Percentiles rank a stretch among this genome's conserved stretches.
phyloP scores from a whole-genome alignment of 2,888 invertebrate species.

The Drosophila infuscata region DNA sequence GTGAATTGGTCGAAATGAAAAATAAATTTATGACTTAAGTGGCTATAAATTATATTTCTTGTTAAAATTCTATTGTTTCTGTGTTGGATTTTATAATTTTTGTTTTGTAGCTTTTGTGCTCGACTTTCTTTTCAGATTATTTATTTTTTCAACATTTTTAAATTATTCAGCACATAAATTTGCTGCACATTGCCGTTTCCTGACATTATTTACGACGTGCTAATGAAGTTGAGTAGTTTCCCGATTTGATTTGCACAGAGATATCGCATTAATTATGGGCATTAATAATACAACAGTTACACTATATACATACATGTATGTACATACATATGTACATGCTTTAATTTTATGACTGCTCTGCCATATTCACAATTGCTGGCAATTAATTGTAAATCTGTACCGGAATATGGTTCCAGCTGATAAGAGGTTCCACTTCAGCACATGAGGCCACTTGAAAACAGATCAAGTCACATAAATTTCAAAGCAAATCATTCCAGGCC shows the following conservation, averaged over 20 bases:
- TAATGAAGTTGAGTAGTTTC: slow-evolving; percentile 57
- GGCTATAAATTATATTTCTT: slow-evolving; percentile 82
- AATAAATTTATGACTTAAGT: slow-evolving; percentile 84
- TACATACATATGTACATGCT: too few species aligned
- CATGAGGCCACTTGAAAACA: slow-evolving; percentile 56
- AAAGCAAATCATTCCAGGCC: slow-evolving; percentile 18
- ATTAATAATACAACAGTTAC: slow-evolving; percentile 27
- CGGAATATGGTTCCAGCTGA: slow-evolving; percentile 38
- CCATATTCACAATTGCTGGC: slow-evolving; percentile 52
- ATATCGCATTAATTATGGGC: slow-evolving; percentile 51
- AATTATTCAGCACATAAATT: slow-evolving; percentile 66
- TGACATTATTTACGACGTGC: slow-evolving; percentile 62
- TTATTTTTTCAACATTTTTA: slow-evolving; percentile 37
- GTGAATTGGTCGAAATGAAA: slow-evolving; percentile 82
- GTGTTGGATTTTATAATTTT: slow-evolving; percentile 44
- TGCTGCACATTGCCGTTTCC: slow-evolving; percentile 36
- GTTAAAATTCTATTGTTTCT: slow-evolving; percentile 81
- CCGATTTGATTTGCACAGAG: slow-evolving; percentile 53
- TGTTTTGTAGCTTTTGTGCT: slow-evolving; percentile 46
- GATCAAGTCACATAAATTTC: slow-evolving; percentile 62
- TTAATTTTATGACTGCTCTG: slow-evolving; percentile 20
- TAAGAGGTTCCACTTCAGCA: slow-evolving; percentile 50
- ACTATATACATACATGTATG: neutral
- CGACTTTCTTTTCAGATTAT: slow-evolving; percentile 64
- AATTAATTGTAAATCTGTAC: slow-evolving; percentile 69